Percentiles rank a stretch among this genome's conserved stretches.
phyloP scores from a whole-genome alignment of 2,797 vertebrate genomes.

The Girardinus metallicus region DNA sequence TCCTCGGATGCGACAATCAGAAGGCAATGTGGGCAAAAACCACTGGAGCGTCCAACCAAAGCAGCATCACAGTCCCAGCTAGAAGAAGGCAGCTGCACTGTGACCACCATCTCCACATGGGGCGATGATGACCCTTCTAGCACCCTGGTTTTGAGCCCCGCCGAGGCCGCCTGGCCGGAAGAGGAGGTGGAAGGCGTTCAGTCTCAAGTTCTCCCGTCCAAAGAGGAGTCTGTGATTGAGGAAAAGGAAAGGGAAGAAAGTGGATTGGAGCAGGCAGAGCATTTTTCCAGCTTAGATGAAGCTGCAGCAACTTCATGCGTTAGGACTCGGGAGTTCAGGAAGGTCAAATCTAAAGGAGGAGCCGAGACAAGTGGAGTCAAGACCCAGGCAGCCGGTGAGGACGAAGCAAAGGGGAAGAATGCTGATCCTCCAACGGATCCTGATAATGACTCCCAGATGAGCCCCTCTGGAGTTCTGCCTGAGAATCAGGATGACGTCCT shows the following conservation, averaged over 20 bases:
- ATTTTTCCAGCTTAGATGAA: slow-evolving; percentile 79
- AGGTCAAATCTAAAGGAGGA: slow-evolving; percentile 13
- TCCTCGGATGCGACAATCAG: slow-evolving; percentile 43
- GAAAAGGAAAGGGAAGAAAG: slow-evolving; percentile 97
- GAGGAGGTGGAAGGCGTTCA: slow-evolving; percentile 70
- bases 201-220: slow-evolving; percentile 87
- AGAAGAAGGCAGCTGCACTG: slow-evolving; percentile 76
- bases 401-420: slow-evolving; percentile 47
- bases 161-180: slow-evolving; percentile 70
- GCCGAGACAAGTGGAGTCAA: slow-evolving; percentile 66
- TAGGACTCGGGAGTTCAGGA: slow-evolving; percentile 75
- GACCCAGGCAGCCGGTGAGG: slow-evolving; percentile 79
- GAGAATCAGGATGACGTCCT: slow-evolving; percentile 82
- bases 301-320: slow-evolving; percentile 63
- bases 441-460: slow-evolving; percentile 86
- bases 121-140: slow-evolving; percentile 69
- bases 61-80: slow-evolving; percentile 54
- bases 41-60: slow-evolving; percentile 38
- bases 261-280: slow-evolving; percentile 88
- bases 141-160: slow-evolving; percentile 71
- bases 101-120: slow-evolving; percentile 81
- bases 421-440: slow-evolving; percentile 68
- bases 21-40: slow-evolving; percentile 57
- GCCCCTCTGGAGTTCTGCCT: slow-evolving; percentile 83
- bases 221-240: slow-evolving; percentile 97